Conservation (phyloP, 2,113 vertebrate genomes). For the Datnioides undecimradiatus region DNA sequence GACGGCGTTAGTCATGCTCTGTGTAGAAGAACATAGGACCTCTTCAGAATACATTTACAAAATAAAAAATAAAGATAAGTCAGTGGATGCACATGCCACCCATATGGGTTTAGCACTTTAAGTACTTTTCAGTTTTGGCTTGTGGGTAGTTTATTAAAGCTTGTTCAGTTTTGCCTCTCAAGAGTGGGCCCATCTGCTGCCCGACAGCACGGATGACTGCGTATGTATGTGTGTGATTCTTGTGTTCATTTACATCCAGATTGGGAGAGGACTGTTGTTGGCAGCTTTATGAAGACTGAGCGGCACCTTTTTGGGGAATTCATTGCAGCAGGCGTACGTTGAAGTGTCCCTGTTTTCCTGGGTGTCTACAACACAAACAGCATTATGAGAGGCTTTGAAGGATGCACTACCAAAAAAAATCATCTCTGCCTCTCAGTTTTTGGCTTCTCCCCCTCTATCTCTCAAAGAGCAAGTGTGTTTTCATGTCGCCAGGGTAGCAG, state of each 20-base stretch:
- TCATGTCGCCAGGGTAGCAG: slow-evolving; percentile 63
- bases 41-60: slow-evolving; percentile 32
- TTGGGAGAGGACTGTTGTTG: slow-evolving; percentile 36
- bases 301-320: slow-evolving; percentile 20
- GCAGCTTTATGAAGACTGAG: slow-evolving; percentile 34
- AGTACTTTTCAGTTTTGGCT: slow-evolving; percentile 54
- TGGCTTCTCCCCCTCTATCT: slow-evolving; percentile 5
- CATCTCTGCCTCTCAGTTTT: slow-evolving; percentile 16
- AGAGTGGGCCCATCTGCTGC: slow-evolving; percentile 65
- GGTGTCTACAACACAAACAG: slow-evolving; percentile 34
- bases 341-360: slow-evolving; percentile 54
- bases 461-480: slow-evolving; percentile 51
- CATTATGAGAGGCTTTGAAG: slow-evolving; percentile 36
- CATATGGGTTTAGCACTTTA: slow-evolving; percentile 41
- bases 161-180: slow-evolving; percentile 47
- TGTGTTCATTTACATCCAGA: slow-evolving; percentile 46
- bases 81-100: slow-evolving; percentile 19
- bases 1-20: slow-evolving; percentile 29
- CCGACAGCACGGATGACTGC: slow-evolving; percentile 43
- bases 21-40: slow-evolving; percentile 26
- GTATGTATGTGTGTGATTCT: slow-evolving; percentile 9
- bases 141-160: slow-evolving; percentile 62
- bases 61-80: slow-evolving; percentile 13
- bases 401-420: slow-evolving; percentile 31
- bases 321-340: slow-evolving; percentile 27